These are phyloP conservation scores for Brachyistius frenatus DNA, from an alignment of 2,113 vertebrate species.

Conservation along the genomic window DNA sequence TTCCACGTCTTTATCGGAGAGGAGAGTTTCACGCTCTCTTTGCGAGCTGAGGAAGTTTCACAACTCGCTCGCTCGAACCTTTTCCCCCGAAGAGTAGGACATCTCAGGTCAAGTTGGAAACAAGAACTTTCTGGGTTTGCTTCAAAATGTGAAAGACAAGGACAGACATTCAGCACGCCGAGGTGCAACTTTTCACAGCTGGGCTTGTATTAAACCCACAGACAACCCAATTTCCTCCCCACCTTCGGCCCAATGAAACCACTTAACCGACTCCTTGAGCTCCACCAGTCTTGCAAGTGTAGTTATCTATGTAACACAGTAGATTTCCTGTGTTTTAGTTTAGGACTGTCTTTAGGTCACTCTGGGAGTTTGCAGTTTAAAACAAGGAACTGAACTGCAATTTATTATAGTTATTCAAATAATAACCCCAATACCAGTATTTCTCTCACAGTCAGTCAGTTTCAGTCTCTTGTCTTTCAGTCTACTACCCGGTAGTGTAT, in stretches of 20 bases:
- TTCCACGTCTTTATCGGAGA: background rate
- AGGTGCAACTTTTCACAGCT: background rate
- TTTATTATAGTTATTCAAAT: too few species aligned
- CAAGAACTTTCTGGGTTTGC: background rate
- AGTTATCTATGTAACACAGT: too few species aligned
- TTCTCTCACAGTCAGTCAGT: too few species aligned
- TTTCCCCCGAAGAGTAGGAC: background rate
- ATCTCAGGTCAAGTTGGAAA: slow-evolving; percentile 34
- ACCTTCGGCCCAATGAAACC: slow-evolving; percentile 45
- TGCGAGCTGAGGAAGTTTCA: slow-evolving; percentile 11
- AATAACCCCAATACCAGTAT: too few species aligned
- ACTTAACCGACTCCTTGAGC: slow-evolving; percentile 39
- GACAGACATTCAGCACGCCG: background rate
- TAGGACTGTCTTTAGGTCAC: too few species aligned
- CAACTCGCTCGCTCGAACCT: background rate
- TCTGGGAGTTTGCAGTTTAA: too few species aligned
- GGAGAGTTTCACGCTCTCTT: background rate
- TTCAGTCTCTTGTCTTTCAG: too few species aligned
- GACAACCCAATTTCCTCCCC: background rate
- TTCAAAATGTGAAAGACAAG: background rate
- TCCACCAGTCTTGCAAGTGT: slow-evolving; percentile 2
- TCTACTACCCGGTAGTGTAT: too few species aligned
- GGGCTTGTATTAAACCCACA: slow-evolving; percentile 26
- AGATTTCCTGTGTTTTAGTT: too few species aligned
- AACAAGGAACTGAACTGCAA: too few species aligned